These are phyloP conservation scores for Heliconius nattereri DNA, from an alignment of 1,140 invertebrate genomes.

Conservation along the genomic window DNA sequence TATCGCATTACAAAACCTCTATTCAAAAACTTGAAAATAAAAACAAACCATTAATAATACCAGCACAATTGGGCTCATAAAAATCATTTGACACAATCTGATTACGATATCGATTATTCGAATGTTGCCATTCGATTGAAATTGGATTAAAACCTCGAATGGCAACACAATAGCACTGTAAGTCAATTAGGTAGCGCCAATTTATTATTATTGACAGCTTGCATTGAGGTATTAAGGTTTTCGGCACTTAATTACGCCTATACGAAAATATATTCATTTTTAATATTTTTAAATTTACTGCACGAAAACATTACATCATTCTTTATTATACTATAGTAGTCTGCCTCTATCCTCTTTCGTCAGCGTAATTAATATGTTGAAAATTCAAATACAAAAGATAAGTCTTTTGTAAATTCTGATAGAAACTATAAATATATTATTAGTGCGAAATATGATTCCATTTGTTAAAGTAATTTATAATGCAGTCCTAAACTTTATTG, in stretches of 20 bases:
- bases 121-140: constrained; percentile 14
- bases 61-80: background rate
- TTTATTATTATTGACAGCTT: constrained; percentile 14
- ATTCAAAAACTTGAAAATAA: background rate
- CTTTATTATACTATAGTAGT: too few relatives aligned
- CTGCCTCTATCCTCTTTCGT: too few relatives aligned
- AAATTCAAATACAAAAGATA: too few relatives aligned
- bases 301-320: too few relatives aligned
- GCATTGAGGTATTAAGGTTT: constrained; percentile 6
- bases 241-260: background rate
- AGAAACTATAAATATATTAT: too few relatives aligned
- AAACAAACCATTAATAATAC: background rate
- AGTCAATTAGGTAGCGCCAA: constrained; percentile 17
- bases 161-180: constrained; percentile 17
- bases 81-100: constrained; percentile 15
- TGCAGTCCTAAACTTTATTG: too few relatives aligned
- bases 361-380: too few relatives aligned
- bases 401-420: too few relatives aligned
- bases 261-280: background rate
- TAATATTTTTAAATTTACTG: background rate
- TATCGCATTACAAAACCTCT: background rate
- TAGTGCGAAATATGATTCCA: too few relatives aligned
- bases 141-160: constrained; percentile 23
- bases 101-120: constrained; percentile 22
- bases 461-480: too few relatives aligned